Evolutionary conservation across 2,113 vertebrate species (phyloP).

Genomic region (Embiotoca jacksoni): DNA sequence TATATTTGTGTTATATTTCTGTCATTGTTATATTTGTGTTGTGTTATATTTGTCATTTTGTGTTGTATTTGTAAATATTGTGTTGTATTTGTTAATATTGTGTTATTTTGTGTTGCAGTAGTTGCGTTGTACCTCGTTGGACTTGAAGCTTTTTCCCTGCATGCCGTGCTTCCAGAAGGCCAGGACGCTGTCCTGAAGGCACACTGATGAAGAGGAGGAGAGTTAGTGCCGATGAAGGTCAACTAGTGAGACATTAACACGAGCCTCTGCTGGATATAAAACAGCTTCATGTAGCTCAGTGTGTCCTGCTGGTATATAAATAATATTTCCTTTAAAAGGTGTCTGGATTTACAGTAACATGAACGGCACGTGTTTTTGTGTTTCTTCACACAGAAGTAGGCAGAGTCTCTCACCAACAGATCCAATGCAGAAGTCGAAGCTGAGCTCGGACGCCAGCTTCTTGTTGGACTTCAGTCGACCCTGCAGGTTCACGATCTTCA

Average conservation of each 20-base stretch:
- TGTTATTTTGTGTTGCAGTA: no score
- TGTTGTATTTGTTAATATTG: no score
- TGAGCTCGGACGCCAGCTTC: slow-evolving; percentile 97
- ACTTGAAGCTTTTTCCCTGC: slow-evolving; percentile 99
- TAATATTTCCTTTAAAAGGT: no score
- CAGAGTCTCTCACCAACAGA: slow-evolving; percentile 90
- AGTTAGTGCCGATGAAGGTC: slow-evolving; percentile 2
- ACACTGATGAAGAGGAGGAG: slow-evolving; percentile 83
- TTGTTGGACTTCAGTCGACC: slow-evolving; percentile 97
- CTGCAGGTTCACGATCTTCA: slow-evolving; percentile 99
- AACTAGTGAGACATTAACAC: neutral
- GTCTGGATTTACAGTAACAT: no score
- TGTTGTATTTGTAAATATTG: no score
- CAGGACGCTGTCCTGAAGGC: slow-evolving; percentile 98
- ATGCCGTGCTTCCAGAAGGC: slow-evolving; percentile 99
- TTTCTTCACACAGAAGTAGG: no score
- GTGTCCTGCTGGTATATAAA: no score
- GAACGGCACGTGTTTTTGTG: no score
- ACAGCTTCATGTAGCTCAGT: no score
- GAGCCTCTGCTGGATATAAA: neutral
- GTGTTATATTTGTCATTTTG: no score
- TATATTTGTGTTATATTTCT: no score
- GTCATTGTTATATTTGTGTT: no score
- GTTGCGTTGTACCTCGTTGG: slow-evolving; percentile 89
- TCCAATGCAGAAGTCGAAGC: slow-evolving; percentile 97